Evolutionary conservation across 2,797 vertebrate species (phyloP), one percentile per base, ranked within the genome.

Genomic region (Pipistrellus kuhlii): DNA sequence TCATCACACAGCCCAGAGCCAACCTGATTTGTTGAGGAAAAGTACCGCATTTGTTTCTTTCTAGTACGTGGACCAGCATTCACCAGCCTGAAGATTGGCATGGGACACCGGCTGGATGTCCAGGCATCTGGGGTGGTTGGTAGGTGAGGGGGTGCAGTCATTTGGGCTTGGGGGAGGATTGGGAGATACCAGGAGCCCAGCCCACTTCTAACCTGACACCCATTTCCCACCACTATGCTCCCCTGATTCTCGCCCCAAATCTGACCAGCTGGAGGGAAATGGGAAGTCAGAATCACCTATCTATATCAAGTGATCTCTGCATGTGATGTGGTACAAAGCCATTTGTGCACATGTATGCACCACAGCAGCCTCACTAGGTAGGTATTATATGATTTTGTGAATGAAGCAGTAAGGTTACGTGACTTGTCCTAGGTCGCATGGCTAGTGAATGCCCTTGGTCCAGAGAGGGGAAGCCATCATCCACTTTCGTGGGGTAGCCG

Each of bases 71-170:
- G 99, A 92, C 99, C 99, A 2, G 97, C 97, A 81, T 99, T 98
- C 97, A 97, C 97, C 93, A 96, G 88, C 35, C 95, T 99, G 71
- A 98, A 94, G 90, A 97, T 99, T 4, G 99, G 99, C 75, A 98
- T 98, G 0, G 99, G 99, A 35, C 99, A 99, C 97, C 98, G 97
- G 25, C 98, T 99, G 97, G 99, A 99, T 94, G 71, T 75, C 5
- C 98, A 97, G 44, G 98, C 99, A 0, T 99, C 99, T 8, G 99
- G 99, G 48, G 99, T 99, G 69, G 97, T 99, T 0, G 98, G 99
- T 99, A 96, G 88, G 98, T 97, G 44, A 21, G 9, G 57, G 51
- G 38, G 6, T 92, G 1, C 35, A 27, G 30, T 5, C 6, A 46
- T 55, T 18, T 2, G 23, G 66, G 20, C 15, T 44, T 84, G 57